Percentiles rank a stretch among this genome's conserved stretches.
These are phyloP conservation scores for Sinosuthora webbiana DNA, from an alignment of 2,113 vertebrate genomes.

Conservation along the genomic window DNA sequence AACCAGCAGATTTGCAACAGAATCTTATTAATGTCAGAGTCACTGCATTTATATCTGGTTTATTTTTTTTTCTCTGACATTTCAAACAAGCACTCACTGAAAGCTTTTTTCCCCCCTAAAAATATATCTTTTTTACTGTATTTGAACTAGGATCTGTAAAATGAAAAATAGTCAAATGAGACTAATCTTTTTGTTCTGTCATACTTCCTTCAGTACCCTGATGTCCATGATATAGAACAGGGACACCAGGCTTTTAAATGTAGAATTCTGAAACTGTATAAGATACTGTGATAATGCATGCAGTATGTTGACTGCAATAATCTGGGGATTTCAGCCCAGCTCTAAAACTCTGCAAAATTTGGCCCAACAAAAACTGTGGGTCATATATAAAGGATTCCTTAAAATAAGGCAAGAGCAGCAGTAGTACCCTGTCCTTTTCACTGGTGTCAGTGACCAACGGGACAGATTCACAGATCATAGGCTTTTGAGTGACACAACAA, in stretches of 20 bases:
- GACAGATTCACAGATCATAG: not conserved
- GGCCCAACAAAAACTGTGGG: not conserved
- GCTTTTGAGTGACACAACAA: not conserved
- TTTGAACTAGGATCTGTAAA: not conserved
- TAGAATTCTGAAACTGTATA: not conserved
- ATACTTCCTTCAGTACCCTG: not conserved
- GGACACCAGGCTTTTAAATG: not conserved
- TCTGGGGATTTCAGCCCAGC: not conserved
- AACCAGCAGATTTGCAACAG: not conserved
- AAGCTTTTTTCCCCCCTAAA: accelerated
- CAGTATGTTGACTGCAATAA: not conserved
- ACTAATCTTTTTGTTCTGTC: not conserved
- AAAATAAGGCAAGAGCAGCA: not conserved
- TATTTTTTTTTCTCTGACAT: not conserved
- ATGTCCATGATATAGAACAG: not conserved
- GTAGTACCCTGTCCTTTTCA: not conserved
- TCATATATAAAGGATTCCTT: not conserved
- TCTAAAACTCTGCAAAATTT: accelerated
- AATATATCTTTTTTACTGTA: accelerated
- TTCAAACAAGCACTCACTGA: not conserved
- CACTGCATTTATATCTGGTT: not conserved
- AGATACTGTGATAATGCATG: not conserved
- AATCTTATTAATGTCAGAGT: not conserved
- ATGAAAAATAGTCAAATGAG: not conserved
- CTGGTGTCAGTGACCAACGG: not conserved